Percentiles rank a stretch among this genome's conserved stretches.
Evolutionary conservation across 2,113 vertebrate species (phyloP).

Genomic region (Corynorhinus townsendii): DNA sequence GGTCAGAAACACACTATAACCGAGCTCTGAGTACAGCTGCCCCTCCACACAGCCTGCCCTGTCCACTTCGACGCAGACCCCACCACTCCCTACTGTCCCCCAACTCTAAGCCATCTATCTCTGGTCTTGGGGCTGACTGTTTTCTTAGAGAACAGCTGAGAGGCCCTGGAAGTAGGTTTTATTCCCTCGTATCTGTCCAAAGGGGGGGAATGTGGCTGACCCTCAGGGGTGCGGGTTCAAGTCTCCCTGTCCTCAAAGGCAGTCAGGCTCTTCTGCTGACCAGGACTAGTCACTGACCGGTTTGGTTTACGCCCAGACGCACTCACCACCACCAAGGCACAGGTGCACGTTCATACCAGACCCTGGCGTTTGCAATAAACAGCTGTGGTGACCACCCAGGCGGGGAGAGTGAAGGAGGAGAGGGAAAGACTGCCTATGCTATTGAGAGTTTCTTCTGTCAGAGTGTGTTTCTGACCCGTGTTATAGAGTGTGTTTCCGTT

Average conservation of each 20-base stretch:
- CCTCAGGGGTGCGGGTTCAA: fast-evolving
- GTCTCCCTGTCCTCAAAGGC: neutral
- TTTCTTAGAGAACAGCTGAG: neutral
- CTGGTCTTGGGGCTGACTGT: neutral
- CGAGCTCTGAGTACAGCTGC: neutral
- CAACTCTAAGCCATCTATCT: fast-evolving
- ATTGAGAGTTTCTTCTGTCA: neutral
- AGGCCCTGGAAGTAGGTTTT: neutral
- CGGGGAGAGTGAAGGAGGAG: neutral
- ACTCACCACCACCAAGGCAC: neutral
- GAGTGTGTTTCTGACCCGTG: neutral
- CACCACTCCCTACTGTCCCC: neutral
- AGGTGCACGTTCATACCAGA: neutral
- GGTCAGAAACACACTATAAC: neutral
- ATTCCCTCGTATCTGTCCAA: fast-evolving
- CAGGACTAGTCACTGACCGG: neutral
- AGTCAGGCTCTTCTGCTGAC: neutral
- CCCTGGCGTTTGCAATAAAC: neutral
- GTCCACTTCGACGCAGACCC: neutral
- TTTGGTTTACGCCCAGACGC: neutral
- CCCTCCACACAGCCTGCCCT: neutral
- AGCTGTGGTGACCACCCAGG: neutral
- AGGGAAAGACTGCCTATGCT: neutral
- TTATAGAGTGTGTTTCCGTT: neutral
- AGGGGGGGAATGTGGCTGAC: neutral